Percentiles rank a stretch among this genome's conserved stretches.
Conservation (phyloP, 2,113 vertebrate species). For the Brienomyrus longianalis region DNA sequence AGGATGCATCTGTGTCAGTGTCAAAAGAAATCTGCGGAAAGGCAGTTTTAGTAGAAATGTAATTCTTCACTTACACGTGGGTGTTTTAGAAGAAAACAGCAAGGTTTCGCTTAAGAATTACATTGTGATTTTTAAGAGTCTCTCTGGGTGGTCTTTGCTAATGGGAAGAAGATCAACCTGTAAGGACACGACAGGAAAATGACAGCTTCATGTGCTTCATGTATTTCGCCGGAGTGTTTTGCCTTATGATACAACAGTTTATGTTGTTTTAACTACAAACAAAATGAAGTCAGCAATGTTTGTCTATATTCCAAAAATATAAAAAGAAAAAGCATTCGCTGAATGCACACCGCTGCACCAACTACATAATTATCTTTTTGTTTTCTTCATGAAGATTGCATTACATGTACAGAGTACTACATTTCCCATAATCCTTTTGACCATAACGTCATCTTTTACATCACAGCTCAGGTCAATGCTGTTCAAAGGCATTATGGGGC, state of each 20-base stretch:
- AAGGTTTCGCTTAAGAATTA: background rate
- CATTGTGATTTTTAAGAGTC: background rate
- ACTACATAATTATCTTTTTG: background rate
- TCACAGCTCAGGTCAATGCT: background rate
- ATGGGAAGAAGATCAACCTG: background rate
- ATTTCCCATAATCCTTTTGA: background rate
- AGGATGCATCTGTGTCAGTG: background rate
- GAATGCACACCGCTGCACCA: background rate
- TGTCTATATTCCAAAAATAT: background rate
- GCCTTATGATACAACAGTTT: background rate
- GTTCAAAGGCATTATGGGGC: background rate
- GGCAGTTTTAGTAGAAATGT: background rate
- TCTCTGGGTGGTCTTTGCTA: background rate
- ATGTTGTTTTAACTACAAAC: background rate
- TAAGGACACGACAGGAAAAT: background rate
- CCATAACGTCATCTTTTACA: background rate
- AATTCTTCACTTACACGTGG: background rate
- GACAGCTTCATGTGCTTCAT: background rate
- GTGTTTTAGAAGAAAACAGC: background rate
- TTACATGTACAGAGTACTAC: background rate
- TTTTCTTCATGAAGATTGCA: background rate
- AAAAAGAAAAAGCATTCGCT: background rate
- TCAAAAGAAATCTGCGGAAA: background rate
- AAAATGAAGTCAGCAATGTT: background rate
- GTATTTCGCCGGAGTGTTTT: background rate